Percentiles rank a stretch among this genome's conserved stretches.
Conservation (phyloP, 2,888 invertebrate genomes). For the Dryobota labecula region DNA sequence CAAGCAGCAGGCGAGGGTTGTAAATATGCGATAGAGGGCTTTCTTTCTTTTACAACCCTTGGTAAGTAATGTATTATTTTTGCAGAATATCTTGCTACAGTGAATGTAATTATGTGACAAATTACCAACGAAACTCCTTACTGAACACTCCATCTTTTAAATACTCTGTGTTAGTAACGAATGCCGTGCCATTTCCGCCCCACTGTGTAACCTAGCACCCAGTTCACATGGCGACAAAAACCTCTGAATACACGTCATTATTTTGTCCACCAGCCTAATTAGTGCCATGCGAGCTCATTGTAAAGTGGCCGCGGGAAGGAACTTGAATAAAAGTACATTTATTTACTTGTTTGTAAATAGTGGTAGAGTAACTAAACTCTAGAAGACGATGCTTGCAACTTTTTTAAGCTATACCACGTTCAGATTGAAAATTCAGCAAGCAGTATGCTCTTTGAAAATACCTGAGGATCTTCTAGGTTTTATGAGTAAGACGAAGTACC, state of each 20-base stretch:
- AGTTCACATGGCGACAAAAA: conserved; percentile 55
- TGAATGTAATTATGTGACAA: too few relatives aligned
- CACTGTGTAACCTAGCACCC: conserved; percentile 46
- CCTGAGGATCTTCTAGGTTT: background rate
- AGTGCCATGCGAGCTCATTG: conserved; percentile 40
- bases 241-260: conserved; percentile 43
- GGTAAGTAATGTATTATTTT: too few relatives aligned
- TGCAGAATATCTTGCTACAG: too few relatives aligned
- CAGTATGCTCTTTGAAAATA: background rate
- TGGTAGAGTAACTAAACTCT: background rate
- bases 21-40: too few relatives aligned
- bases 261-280: conserved; percentile 54
- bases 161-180: conserved; percentile 28
- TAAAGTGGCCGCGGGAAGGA: conserved; percentile 19
- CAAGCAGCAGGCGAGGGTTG: too few relatives aligned
- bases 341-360: conserved; percentile 22
- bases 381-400: background rate
- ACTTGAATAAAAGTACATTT: conserved; percentile 14
- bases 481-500: background rate
- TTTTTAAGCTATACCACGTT: background rate
- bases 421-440: background rate
- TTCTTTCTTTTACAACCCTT: too few relatives aligned
- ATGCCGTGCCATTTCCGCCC: conserved; percentile 47
- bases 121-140: too few relatives aligned
- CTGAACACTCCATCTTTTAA: conserved; percentile 15